Conservation (phyloP, 2,797 vertebrate genomes). For the Percopsis omiscomaycus region DNA sequence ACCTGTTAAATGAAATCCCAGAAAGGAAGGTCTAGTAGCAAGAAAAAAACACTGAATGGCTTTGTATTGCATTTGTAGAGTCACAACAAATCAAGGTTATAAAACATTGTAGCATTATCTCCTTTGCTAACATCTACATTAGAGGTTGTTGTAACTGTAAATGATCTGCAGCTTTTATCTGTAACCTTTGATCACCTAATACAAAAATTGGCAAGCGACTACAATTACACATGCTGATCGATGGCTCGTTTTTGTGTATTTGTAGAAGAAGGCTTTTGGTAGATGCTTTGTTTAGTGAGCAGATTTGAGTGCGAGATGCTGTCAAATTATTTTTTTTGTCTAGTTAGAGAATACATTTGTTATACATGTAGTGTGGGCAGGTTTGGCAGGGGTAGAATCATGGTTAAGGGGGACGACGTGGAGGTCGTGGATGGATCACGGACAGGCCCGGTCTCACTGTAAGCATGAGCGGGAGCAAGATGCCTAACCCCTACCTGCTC, state of each 20-base stretch:
- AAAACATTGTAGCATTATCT: neutral
- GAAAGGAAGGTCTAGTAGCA: slow-evolving; percentile 7
- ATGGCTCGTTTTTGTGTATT: slow-evolving; percentile 8
- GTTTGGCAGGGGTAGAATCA: too few relatives aligned
- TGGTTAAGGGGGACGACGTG: too few relatives aligned
- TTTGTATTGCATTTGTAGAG: neutral
- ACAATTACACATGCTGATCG: slow-evolving; percentile 40
- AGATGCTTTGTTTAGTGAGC: too few relatives aligned
- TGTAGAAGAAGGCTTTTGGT: too few relatives aligned
- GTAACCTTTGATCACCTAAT: slow-evolving; percentile 31
- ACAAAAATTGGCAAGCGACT: slow-evolving; percentile 19
- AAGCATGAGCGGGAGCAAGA: too few relatives aligned
- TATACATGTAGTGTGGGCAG: too few relatives aligned
- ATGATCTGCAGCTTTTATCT: slow-evolving; percentile 27
- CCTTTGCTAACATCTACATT: neutral
- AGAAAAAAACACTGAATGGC: slow-evolving; percentile 5
- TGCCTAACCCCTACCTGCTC: too few relatives aligned
- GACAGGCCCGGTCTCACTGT: too few relatives aligned
- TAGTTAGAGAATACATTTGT: too few relatives aligned
- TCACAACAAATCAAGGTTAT: neutral
- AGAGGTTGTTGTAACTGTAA: slow-evolving; percentile 5
- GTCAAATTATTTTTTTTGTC: too few relatives aligned
- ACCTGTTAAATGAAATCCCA: slow-evolving; percentile 4
- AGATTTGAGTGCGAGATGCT: too few relatives aligned
- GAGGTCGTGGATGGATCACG: too few relatives aligned